These are phyloP conservation scores for Lophochroa leadbeateri DNA, from an alignment of 2,113 vertebrate species.

Conservation along the genomic window DNA sequence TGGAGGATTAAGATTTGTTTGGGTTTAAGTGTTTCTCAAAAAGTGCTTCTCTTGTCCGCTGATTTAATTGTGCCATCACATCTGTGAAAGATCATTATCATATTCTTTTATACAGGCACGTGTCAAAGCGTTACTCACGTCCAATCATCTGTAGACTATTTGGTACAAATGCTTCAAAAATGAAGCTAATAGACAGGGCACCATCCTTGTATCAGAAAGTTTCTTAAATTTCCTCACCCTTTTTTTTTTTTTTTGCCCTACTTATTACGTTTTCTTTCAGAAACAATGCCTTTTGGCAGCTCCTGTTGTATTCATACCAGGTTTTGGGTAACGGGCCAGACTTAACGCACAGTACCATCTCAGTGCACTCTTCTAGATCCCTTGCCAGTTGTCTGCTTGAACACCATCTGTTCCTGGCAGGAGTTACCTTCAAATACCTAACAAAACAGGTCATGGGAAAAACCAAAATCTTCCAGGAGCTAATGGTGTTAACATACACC, in stretches of 20 bases:
- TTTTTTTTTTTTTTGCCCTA: conserved; percentile 45
- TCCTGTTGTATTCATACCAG: neutral
- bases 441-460: conserved; percentile 58
- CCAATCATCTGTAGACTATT: neutral
- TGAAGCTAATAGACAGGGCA: neutral
- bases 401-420: conserved; percentile 65
- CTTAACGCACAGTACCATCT: neutral
- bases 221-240: conserved; percentile 8
- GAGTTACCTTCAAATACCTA: conserved; percentile 56
- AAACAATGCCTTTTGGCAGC: conserved; percentile 53
- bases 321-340: conserved; percentile 34
- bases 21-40: neutral
- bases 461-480: conserved; percentile 9
- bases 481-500: conserved; percentile 18
- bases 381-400: conserved; percentile 63
- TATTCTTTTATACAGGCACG: neutral
- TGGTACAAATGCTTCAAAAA: neutral
- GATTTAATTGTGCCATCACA: neutral
- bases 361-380: conserved; percentile 24
- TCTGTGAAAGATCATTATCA: conserved; percentile 31
- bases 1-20: conserved; percentile 27
- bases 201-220: neutral
- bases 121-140: neutral
- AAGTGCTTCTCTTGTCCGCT: neutral
- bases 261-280: conserved; percentile 34